phyloP scores from a whole-genome alignment of 2,113 vertebrate species.

The Penelope pileata region DNA sequence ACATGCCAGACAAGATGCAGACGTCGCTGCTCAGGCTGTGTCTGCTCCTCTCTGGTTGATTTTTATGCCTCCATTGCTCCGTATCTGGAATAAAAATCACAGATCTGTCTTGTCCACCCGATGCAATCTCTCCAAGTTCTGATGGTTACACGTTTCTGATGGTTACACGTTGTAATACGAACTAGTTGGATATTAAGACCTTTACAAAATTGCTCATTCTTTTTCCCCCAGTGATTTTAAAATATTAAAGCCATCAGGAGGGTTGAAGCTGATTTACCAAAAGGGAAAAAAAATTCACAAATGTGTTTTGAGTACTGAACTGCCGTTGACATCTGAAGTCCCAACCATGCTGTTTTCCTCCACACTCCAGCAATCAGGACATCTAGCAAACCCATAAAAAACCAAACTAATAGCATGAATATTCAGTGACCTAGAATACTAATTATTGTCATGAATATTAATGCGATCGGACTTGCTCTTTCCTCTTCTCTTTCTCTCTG shows the following conservation, averaged over 20 bases:
- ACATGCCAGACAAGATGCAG: background rate
- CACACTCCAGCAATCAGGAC: conserved; percentile 88
- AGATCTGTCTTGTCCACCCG: background rate
- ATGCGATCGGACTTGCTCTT: conserved; percentile 90
- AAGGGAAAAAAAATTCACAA: conserved; percentile 44
- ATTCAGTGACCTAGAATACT: conserved; percentile 99
- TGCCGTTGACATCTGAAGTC: conserved; percentile 80
- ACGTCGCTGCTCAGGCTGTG: background rate
- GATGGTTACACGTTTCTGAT: background rate
- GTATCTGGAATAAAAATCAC: background rate
- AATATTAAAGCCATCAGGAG: conserved; percentile 68
- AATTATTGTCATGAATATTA: conserved; percentile 99
- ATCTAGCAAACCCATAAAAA: conserved; percentile 90
- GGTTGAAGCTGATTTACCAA: conserved; percentile 67
- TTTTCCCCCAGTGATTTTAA: conserved; percentile 39
- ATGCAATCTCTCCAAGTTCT: background rate
- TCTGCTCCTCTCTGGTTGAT: background rate
- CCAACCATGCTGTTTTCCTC: conserved; percentile 84
- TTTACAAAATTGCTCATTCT: background rate
- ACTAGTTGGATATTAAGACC: conserved; percentile 29
- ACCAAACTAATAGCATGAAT: conserved; percentile 99
- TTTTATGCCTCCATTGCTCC: background rate
- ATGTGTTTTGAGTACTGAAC: conserved; percentile 79
- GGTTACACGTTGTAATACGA: background rate
- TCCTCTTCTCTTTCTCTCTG: conserved; percentile 74